Base-by-base conservation (phyloP, 2,888 invertebrate species). In the Andrena camellia region DNA sequence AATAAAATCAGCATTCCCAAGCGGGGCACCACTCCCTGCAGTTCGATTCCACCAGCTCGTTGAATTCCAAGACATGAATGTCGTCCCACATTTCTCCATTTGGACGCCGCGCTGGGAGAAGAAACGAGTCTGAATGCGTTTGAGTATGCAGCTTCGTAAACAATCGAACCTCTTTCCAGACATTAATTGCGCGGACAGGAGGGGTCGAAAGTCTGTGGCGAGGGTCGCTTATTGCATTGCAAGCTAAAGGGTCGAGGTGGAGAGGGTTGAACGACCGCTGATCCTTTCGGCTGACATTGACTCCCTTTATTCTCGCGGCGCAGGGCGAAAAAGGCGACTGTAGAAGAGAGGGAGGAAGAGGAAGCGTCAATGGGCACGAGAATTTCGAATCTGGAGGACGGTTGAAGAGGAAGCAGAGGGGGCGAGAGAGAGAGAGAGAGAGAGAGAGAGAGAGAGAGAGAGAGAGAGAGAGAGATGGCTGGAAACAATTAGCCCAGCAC, bases 401-500 rank as follows among this genome's bases (percentile, higher is more conserved):
- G 42, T 23, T 33, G 31, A 50, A 17, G 23, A 54, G 57, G 35
- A 64, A 54, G 48, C 26, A 42, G 68, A 42, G 31, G 54, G 23
- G 48, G 57, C 26, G 29, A 57, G 69, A 42, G 66, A 31, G 57
- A 57, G 85, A 20, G 57, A 57, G 85, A 20, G 57, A 57, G 85
- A 20, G 57, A 57, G 85, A n/a, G n/a, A n/a, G n/a, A n/a, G n/a
- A n/a, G n/a, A n/a, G 31, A 59, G 66, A 33, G 66, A 31, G 31
- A 59, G 70, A 42, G 66, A 31, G 26, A 59, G 70, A 48, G 66
- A 33, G 59, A 59, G 85, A n/a, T 57, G 74, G 74, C 76, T 48
- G 88, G 82, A 89, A 89, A 89, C 88, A 89, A 89, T 89, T 89
- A 89, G 81, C 83, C 42, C 69, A 68, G 71, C 81, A 80, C 71